These are phyloP conservation scores for Grus americana DNA, from an alignment of 2,113 vertebrate species.

Conservation along the genomic window DNA sequence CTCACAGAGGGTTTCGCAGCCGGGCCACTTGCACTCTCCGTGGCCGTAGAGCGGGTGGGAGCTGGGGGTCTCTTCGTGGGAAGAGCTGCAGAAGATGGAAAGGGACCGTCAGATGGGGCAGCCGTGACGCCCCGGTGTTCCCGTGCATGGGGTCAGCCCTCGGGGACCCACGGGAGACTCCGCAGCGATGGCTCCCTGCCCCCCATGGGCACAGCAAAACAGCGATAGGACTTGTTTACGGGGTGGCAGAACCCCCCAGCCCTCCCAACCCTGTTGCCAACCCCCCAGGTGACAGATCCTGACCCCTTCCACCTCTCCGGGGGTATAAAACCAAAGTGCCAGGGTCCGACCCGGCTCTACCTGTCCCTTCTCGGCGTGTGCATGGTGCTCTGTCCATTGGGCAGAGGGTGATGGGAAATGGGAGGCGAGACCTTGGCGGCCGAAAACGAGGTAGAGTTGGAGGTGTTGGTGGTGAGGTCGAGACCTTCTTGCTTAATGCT, in stretches of 20 bases:
- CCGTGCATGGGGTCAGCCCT: fast-evolving
- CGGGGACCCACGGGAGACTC: neutral
- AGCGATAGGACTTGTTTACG: fast-evolving
- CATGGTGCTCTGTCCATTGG: constrained; percentile 93
- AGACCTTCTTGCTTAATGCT: constrained; percentile 94
- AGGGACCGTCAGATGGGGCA: neutral
- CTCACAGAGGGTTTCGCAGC: constrained; percentile 98
- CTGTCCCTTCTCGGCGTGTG: constrained; percentile 98
- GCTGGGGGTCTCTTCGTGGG: constrained; percentile 88
- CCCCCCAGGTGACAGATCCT: fast-evolving
- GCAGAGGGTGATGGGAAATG: constrained; percentile 90
- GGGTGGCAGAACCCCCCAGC: neutral
- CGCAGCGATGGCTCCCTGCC: fast-evolving
- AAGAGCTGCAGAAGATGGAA: constrained; percentile 68
- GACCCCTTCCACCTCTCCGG: neutral
- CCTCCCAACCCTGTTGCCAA: neutral
- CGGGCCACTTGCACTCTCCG: constrained; percentile 98
- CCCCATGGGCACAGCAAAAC: neutral
- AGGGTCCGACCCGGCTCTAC: constrained; percentile 62
- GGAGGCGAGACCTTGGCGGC: constrained; percentile 92
- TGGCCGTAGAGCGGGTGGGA: constrained; percentile 97
- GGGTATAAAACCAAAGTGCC: neutral
- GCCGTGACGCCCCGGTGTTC: fast-evolving
- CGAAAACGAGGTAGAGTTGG: constrained; percentile 97
- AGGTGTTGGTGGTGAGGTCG: constrained; percentile 95